These are phyloP conservation scores for Vanessa tameamea DNA, from an alignment of 1,140 invertebrate genomes.

Conservation along the genomic window DNA sequence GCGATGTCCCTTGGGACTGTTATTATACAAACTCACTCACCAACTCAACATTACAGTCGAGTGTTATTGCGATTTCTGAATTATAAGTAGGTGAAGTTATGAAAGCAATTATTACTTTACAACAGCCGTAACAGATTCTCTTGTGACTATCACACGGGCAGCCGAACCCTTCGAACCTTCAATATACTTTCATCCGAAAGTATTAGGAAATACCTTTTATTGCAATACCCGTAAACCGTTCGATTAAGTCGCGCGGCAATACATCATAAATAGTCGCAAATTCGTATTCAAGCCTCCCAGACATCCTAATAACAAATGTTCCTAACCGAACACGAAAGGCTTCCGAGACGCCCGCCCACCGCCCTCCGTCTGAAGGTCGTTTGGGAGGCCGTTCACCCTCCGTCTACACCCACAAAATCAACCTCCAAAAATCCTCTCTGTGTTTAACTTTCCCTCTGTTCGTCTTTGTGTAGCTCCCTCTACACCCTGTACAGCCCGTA, in stretches of 20 bases:
- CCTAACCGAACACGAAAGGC: conserved; percentile 39
- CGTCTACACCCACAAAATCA: conserved; percentile 43
- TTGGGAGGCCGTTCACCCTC: conserved; percentile 64
- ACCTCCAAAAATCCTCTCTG: conserved; percentile 38
- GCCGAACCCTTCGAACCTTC: background rate
- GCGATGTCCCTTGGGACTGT: too few relatives aligned
- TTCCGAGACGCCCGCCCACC: conserved; percentile 60
- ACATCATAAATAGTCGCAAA: conserved; percentile 21
- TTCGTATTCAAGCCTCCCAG: conserved; percentile 29
- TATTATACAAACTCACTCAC: too few relatives aligned
- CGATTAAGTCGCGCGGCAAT: conserved; percentile 8
- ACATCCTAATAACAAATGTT: conserved; percentile 41
- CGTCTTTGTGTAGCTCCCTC: conserved; percentile 23
- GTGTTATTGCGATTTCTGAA: too few relatives aligned
- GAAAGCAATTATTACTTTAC: too few relatives aligned
- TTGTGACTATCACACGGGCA: too few relatives aligned
- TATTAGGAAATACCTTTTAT: background rate
- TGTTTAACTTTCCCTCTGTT: conserved; percentile 25
- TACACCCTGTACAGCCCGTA: conserved; percentile 15
- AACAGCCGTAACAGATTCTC: too few relatives aligned
- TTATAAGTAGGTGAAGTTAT: too few relatives aligned
- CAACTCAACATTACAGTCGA: too few relatives aligned
- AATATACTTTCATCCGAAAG: background rate
- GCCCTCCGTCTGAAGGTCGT: conserved; percentile 68
- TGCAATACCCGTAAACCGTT: background rate